A percentile compares a stretch with the other conserved stretches of the same genome.
These are phyloP conservation scores for Protobothrops flavoviridis DNA, from an alignment of 2,113 vertebrate species.

Conservation along the genomic window DNA sequence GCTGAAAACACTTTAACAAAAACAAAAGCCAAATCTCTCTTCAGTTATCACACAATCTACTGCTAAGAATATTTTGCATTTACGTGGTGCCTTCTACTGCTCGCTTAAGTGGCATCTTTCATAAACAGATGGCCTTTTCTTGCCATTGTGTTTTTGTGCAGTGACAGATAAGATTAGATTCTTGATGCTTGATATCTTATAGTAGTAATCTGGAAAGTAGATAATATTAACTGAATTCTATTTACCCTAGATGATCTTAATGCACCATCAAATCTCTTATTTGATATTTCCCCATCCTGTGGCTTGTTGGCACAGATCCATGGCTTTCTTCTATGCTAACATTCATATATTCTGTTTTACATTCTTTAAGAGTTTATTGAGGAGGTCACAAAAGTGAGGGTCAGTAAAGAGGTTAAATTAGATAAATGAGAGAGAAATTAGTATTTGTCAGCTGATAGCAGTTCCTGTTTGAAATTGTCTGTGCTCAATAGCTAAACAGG, in stretches of 20 bases:
- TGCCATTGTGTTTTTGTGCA: conserved; percentile 37
- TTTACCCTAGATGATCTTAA: not conserved
- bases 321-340: not conserved
- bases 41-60: conserved; percentile 33
- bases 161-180: conserved; percentile 41
- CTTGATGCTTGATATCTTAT: conserved; percentile 25
- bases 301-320: not conserved
- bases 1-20: conserved; percentile 2
- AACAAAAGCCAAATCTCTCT: not conserved
- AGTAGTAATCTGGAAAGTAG: conserved; percentile 24
- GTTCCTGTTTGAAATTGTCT: not conserved
- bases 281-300: not conserved
- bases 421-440: not conserved
- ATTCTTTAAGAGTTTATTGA: not conserved
- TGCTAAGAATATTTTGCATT: conserved; percentile 52
- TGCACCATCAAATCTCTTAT: not conserved
- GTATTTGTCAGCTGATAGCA: too few species aligned
- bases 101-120: conserved; percentile 59
- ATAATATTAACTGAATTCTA: not conserved
- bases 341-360: not conserved
- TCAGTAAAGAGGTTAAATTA: not conserved
- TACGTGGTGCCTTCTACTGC: conserved; percentile 46
- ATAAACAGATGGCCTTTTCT: conserved; percentile 35
- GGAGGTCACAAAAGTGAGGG: not conserved
- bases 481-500: not conserved